Evolutionary conservation across 2,113 vertebrate species (phyloP).

Genomic region (Cavia aperea): DNA sequence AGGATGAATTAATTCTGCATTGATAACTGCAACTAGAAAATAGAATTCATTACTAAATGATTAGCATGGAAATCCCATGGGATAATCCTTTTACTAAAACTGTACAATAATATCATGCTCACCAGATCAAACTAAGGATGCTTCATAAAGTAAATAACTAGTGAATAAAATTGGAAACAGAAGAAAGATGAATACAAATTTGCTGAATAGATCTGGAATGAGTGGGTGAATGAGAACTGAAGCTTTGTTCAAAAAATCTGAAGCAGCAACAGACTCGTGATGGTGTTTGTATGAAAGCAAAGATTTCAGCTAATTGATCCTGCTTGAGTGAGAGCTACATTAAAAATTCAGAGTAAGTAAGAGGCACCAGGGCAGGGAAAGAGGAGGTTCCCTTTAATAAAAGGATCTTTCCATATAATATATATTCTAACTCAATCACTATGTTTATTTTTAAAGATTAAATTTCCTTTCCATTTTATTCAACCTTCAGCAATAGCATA

Average conservation of each 20-base stretch:
- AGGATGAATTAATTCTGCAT: conserved; percentile 22
- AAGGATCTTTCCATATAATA: not conserved
- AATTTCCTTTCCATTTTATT: not conserved
- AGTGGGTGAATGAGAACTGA: not conserved
- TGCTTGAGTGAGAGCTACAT: not conserved
- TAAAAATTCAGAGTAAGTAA: not conserved
- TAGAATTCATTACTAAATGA: not conserved
- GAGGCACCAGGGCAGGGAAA: not conserved
- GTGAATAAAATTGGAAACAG: not conserved
- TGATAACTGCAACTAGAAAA: conserved; percentile 7
- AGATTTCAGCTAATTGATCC: not conserved
- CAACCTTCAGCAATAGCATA: not conserved
- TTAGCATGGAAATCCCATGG: not conserved
- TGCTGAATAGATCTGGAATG: not conserved
- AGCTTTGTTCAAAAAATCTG: not conserved
- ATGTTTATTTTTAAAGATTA: not conserved
- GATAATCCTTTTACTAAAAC: conserved; percentile 39
- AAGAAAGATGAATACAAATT: conserved; percentile 5
- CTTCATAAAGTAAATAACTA: conserved; percentile 39
- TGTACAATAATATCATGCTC: not conserved
- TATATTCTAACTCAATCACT: not conserved
- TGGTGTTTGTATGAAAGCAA: not conserved
- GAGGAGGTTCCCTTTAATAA: not conserved
- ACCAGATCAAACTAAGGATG: not conserved
- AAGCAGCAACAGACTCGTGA: not conserved